Evolutionary conservation across 2,888 invertebrate species (phyloP).

Genomic region (Spisula subtruncata): DNA sequence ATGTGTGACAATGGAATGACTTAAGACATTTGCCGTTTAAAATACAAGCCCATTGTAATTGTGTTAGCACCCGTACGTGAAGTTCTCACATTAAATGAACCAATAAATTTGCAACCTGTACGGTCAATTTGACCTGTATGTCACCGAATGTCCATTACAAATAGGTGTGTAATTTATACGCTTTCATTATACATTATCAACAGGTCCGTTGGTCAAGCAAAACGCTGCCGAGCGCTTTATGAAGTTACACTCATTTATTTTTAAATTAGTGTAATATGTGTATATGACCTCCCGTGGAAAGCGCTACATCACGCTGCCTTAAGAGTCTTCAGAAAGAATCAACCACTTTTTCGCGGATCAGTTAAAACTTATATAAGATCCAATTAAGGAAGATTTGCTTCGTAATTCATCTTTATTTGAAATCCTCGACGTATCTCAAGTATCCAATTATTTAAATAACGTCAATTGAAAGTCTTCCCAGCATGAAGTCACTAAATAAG

Average conservation of each 20-base stretch:
- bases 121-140: background rate
- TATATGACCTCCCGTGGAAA: too few relatives aligned
- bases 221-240: too few relatives aligned
- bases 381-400: background rate
- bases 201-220: too few relatives aligned
- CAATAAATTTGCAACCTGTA: background rate
- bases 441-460: background rate
- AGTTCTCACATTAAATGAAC: background rate
- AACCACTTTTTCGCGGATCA: background rate
- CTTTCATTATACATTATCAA: background rate
- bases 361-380: background rate
- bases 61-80: background rate
- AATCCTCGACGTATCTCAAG: background rate
- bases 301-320: too few relatives aligned
- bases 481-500: background rate
- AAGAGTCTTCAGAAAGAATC: background rate
- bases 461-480: background rate
- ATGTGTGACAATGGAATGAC: background rate
- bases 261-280: too few relatives aligned
- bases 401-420: slow-evolving; percentile 6
- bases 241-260: too few relatives aligned
- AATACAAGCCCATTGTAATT: background rate
- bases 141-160: background rate
- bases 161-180: background rate
- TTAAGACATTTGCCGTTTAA: background rate